Conservation (phyloP, 2,888 invertebrate genomes). For the Pandemis corylana region DNA sequence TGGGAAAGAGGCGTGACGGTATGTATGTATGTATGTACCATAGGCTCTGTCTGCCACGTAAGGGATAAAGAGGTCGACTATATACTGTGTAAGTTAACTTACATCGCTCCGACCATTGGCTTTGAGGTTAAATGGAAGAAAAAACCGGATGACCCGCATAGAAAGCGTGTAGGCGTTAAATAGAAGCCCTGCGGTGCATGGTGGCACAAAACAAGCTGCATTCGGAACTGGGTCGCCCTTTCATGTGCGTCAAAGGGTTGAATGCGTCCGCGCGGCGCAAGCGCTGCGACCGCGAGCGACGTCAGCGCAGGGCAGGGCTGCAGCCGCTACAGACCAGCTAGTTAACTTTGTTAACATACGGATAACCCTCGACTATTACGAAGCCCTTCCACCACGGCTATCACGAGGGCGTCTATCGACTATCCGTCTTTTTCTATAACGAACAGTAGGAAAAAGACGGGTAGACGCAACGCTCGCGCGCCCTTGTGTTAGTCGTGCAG, state of each 20-base stretch:
- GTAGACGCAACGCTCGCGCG: too few relatives aligned
- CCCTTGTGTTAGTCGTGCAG: too few relatives aligned
- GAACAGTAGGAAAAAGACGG: too few relatives aligned
- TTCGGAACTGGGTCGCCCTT: slow-evolving; percentile 31
- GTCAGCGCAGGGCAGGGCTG: background rate
- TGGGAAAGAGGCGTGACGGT: too few relatives aligned
- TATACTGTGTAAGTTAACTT: too few relatives aligned
- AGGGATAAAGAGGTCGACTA: too few relatives aligned
- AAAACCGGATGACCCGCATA: slow-evolving; percentile 2
- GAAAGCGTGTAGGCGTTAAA: slow-evolving; percentile 18
- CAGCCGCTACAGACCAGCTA: background rate
- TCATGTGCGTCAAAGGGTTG: slow-evolving; percentile 29
- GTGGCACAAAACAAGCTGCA: slow-evolving; percentile 14
- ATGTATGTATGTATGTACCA: too few relatives aligned
- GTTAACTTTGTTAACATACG: background rate
- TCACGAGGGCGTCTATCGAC: too few relatives aligned
- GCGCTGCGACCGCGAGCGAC: background rate
- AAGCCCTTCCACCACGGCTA: background rate
- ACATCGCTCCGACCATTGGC: too few relatives aligned
- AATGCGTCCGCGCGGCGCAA: slow-evolving; percentile 14
- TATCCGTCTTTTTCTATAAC: too few relatives aligned
- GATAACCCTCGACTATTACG: too few relatives aligned
- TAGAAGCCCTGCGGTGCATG: slow-evolving; percentile 17
- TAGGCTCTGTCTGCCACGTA: too few relatives aligned
- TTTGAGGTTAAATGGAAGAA: background rate